Conservation (phyloP, 1,140 invertebrate genomes). For the Heliconius eleuchia region DNA sequence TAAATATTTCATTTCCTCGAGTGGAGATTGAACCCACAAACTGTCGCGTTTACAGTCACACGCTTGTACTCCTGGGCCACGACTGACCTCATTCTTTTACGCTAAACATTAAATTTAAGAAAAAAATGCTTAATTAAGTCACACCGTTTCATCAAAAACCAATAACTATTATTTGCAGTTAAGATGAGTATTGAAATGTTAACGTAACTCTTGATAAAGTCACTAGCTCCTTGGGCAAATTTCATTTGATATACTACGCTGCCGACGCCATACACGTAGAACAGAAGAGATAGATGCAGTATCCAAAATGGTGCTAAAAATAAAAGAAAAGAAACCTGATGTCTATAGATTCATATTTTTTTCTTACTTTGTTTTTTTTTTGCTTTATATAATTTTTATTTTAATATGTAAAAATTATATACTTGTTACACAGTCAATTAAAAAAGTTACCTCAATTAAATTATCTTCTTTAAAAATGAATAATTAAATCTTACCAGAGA, state of each 20-base stretch:
- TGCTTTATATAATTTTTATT: no score
- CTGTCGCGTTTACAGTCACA: no score
- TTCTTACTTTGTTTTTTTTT: no score
- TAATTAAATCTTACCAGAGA: slow-evolving; percentile 30
- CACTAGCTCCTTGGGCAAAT: slow-evolving; percentile 45
- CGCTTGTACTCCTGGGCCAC: no score
- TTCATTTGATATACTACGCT: slow-evolving; percentile 52
- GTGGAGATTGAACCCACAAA: no score
- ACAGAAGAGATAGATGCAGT: slow-evolving; percentile 48
- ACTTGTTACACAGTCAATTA: no score
- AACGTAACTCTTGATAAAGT: slow-evolving; percentile 60
- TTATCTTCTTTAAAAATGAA: background rate
- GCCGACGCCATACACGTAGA: slow-evolving; percentile 59
- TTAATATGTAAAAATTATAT: no score
- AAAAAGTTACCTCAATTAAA: no score
- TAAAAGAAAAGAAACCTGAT: slow-evolving; percentile 24
- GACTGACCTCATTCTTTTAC: no score
- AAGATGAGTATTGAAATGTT: slow-evolving; percentile 53
- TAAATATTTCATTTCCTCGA: no score
- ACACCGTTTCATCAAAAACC: slow-evolving; percentile 61
- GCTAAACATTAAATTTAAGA: no score
- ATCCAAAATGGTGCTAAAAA: slow-evolving; percentile 52
- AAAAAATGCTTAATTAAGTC: background rate
- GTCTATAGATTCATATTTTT: slow-evolving; percentile 47
- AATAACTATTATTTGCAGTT: slow-evolving; percentile 55